Conservation (phyloP, 2,113 vertebrate species). For the Loxodonta africana region DNA sequence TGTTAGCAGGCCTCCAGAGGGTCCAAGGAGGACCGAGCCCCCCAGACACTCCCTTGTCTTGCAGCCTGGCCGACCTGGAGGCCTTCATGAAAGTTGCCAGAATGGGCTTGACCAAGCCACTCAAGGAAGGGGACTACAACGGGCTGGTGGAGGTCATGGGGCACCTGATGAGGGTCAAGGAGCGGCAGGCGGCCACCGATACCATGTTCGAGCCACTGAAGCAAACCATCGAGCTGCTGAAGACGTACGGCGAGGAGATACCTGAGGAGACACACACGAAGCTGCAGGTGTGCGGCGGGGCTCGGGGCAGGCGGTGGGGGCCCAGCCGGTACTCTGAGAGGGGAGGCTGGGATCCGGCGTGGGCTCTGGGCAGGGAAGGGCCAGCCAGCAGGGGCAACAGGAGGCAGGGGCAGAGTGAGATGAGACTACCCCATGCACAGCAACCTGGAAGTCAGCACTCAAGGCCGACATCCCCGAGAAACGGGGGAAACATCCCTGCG, state of each 20-base stretch:
- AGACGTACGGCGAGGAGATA: slow-evolving; percentile 87
- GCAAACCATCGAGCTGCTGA: slow-evolving; percentile 87
- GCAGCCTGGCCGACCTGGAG: slow-evolving; percentile 86
- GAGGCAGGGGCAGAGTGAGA: no score
- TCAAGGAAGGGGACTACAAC: slow-evolving; percentile 87
- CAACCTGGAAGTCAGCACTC: no score
- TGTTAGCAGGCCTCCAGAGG: not conserved
- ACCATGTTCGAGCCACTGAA: slow-evolving; percentile 89
- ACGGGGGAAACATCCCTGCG: not conserved
- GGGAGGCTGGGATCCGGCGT: not conserved
- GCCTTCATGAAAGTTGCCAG: slow-evolving; percentile 84
- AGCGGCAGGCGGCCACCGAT: slow-evolving; percentile 83
- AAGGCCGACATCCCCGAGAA: not conserved
- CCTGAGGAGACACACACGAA: slow-evolving; percentile 85
- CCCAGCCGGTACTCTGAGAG: no score
- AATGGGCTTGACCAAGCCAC: slow-evolving; percentile 73
- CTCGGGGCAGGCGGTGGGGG: no score
- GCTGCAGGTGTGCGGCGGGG: slow-evolving; percentile 78
- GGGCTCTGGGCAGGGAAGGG: no score
- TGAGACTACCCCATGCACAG: no score
- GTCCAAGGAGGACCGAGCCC: accelerated
- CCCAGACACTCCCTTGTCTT: not conserved
- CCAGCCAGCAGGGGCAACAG: no score
- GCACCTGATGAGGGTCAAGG: slow-evolving; percentile 86
- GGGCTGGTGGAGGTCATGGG: slow-evolving; percentile 88